These are phyloP conservation scores for Carpatolechia fugitivella DNA, from an alignment of 2,888 invertebrate species.

Conservation along the genomic window DNA sequence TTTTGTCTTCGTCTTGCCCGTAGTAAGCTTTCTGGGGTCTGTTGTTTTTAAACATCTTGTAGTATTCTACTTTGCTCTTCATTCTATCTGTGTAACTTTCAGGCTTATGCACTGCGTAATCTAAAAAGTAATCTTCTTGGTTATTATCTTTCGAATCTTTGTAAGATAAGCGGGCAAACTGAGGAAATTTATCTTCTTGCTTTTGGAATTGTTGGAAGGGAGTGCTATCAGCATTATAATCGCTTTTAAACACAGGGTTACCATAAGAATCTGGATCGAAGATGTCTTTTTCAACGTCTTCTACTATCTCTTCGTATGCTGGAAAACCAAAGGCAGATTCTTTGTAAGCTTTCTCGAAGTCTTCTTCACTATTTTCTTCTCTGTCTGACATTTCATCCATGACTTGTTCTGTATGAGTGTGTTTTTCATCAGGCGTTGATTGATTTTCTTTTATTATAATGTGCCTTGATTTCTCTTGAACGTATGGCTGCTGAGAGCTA, in stretches of 20 bases:
- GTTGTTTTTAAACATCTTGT: slow-evolving; percentile 55
- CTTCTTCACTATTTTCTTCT: slow-evolving; percentile 67
- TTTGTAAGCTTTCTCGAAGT: slow-evolving; percentile 69
- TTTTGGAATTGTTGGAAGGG: slow-evolving; percentile 62
- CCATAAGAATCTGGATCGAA: slow-evolving; percentile 60
- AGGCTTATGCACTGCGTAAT: slow-evolving; percentile 59
- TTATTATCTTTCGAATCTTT: slow-evolving; percentile 59
- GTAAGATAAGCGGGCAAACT: slow-evolving; percentile 51
- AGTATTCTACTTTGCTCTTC: slow-evolving; percentile 60
- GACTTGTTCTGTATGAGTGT: slow-evolving; percentile 48
- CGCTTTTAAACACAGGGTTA: slow-evolving; percentile 37
- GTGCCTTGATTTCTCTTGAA: slow-evolving; percentile 58
- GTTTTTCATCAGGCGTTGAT: slow-evolving; percentile 54
- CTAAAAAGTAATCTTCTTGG: slow-evolving; percentile 60
- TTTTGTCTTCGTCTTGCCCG: slow-evolving; percentile 36
- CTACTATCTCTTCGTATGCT: slow-evolving; percentile 45
- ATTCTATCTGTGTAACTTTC: slow-evolving; percentile 52
- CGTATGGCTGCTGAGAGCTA: slow-evolving; percentile 29
- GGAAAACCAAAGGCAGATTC: slow-evolving; percentile 68
- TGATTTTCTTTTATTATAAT: slow-evolving; percentile 58
- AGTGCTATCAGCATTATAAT: slow-evolving; percentile 48
- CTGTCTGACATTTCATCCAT: slow-evolving; percentile 46
- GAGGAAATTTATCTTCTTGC: slow-evolving; percentile 57
- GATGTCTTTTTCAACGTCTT: slow-evolving; percentile 55
- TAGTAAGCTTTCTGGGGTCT: slow-evolving; percentile 47